Conservation (phyloP, 2,888 invertebrate genomes). For the Acleris laterana region DNA sequence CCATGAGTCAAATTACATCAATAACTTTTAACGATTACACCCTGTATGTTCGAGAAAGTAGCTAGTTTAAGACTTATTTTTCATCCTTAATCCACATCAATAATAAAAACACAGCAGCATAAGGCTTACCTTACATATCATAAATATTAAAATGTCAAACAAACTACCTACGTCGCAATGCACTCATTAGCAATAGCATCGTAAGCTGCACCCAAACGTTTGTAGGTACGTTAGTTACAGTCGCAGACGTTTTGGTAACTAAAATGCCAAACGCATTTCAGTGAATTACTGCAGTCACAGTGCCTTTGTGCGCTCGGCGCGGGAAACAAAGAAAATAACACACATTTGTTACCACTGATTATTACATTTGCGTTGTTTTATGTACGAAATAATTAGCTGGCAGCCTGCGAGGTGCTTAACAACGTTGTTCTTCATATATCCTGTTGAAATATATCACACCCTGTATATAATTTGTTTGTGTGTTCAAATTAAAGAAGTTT, state of each 20-base stretch:
- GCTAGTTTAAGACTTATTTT: too few species aligned
- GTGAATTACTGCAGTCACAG: conserved; percentile 30
- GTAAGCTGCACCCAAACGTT: conserved; percentile 4
- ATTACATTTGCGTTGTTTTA: conserved; percentile 3
- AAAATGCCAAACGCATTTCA: conserved; percentile 31
- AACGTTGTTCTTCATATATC: background rate
- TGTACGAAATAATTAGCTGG: background rate
- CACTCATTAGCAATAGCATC: background rate
- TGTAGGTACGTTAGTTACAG: conserved; percentile 5
- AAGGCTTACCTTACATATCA: background rate
- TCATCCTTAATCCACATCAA: too few species aligned
- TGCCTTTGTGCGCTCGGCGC: conserved; percentile 19
- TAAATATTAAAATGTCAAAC: background rate
- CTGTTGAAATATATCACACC: background rate
- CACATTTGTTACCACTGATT: background rate
- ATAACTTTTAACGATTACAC: too few species aligned
- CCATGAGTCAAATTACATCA: too few species aligned
- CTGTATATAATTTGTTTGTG: too few species aligned
- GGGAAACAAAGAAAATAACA: conserved; percentile 25
- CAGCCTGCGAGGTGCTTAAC: background rate
- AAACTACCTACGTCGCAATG: background rate
- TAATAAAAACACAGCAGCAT: background rate
- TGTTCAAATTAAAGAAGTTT: too few species aligned
- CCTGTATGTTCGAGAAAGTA: too few species aligned
- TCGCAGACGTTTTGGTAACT: conserved; percentile 15